phyloP scores from a whole-genome alignment of 2,797 vertebrate genomes.

The Amniataba percoides region DNA sequence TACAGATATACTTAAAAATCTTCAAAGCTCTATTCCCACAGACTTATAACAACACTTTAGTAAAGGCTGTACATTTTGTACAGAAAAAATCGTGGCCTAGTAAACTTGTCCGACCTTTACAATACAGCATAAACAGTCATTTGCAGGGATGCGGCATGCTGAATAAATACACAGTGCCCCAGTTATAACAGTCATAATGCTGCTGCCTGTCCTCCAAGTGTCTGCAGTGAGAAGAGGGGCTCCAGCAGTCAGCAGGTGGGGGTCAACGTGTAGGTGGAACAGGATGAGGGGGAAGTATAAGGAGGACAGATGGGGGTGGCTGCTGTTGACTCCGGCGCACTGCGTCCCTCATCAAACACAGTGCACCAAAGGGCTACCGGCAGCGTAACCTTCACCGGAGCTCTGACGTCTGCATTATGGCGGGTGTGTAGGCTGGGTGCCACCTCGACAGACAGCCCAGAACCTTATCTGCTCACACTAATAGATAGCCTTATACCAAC shows the following conservation, averaged over 20 bases:
- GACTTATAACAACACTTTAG: not conserved
- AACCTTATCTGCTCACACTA: conserved; percentile 38
- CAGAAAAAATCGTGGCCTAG: conserved; percentile 6
- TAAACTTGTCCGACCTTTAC: conserved; percentile 44
- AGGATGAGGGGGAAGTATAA: conserved; percentile 20
- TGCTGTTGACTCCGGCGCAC: conserved; percentile 71
- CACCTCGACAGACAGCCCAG: conserved; percentile 41
- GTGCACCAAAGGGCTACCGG: conserved; percentile 69
- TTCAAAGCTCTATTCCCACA: not conserved
- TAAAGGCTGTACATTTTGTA: not conserved
- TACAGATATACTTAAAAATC: not conserved
- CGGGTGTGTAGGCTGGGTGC: conserved; percentile 40
- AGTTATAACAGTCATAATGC: conserved; percentile 47
- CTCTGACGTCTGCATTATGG: conserved; percentile 76
- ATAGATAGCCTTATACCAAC: conserved; percentile 24
- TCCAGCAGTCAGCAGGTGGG: conserved; percentile 59
- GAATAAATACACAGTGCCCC: conserved; percentile 42
- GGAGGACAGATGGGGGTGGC: conserved; percentile 60
- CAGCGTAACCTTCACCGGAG: conserved; percentile 79
- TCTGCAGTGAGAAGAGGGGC: conserved; percentile 49
- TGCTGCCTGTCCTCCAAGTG: conserved; percentile 59
- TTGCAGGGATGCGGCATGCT: conserved; percentile 35
- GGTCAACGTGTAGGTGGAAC: conserved; percentile 64
- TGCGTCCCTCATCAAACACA: conserved; percentile 79
- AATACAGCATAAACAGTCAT: conserved; percentile 43